Evolutionary conservation across 1,140 invertebrate species (phyloP).

Genomic region (Aphelinus atriplicis): DNA sequence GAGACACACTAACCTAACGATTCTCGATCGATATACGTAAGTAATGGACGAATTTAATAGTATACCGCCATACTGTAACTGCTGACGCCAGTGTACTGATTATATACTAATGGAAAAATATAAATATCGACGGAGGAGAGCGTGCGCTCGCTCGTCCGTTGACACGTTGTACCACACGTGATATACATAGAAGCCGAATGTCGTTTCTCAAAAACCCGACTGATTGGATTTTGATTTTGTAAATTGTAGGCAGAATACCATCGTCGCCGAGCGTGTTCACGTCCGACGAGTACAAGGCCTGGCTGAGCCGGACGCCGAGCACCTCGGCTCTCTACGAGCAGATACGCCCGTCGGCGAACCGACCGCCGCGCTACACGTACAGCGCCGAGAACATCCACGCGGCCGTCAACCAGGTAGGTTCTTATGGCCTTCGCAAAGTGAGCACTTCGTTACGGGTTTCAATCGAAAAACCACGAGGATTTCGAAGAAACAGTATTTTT

Average conservation of each 20-base stretch:
- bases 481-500: too few relatives aligned
- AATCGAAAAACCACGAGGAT: too few relatives aligned
- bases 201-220: too few relatives aligned
- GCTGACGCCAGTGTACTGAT: too few relatives aligned
- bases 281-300: slow-evolving; percentile 89
- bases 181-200: too few relatives aligned
- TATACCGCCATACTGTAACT: too few relatives aligned
- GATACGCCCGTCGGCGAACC: slow-evolving; percentile 78
- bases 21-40: background rate
- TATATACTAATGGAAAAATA: too few relatives aligned
- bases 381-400: slow-evolving; percentile 91
- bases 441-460: too few relatives aligned
- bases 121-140: too few relatives aligned
- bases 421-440: too few relatives aligned
- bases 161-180: too few relatives aligned
- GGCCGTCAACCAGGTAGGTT: slow-evolving; percentile 75
- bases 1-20: background rate
- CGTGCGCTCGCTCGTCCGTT: too few relatives aligned
- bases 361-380: slow-evolving; percentile 82
- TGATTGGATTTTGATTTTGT: background rate
- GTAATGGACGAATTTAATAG: background rate
- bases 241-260: slow-evolving; percentile 67
- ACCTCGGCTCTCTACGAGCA: slow-evolving; percentile 93
- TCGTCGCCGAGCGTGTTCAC: slow-evolving; percentile 84
- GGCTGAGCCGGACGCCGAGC: slow-evolving; percentile 85